A percentile compares a stretch with the other conserved stretches of the same genome.
These are phyloP conservation scores for Astyanax mexicanus DNA, from an alignment of 2,797 vertebrate genomes.

Conservation along the genomic window DNA sequence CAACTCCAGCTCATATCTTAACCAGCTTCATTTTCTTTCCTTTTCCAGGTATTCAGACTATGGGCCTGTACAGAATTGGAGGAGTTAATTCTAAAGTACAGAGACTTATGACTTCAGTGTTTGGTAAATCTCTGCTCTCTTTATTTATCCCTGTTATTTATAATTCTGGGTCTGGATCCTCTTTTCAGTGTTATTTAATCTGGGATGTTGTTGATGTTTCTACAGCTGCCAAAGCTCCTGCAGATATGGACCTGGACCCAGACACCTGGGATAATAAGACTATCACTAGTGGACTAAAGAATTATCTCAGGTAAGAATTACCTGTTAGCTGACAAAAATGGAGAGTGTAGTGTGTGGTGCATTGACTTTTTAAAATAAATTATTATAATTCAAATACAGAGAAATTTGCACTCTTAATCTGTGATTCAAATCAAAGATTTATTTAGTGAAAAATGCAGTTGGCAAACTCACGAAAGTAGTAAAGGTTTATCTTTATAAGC, in stretches of 20 bases:
- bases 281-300: slow-evolving; percentile 96
- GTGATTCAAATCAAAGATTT: too few relatives aligned
- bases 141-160: not conserved
- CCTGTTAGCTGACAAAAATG: too few relatives aligned
- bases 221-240: slow-evolving; percentile 87
- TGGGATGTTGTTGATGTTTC: slow-evolving; percentile 33
- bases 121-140: slow-evolving; percentile 82
- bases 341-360: too few relatives aligned
- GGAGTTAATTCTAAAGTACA: slow-evolving; percentile 99
- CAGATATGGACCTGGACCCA: slow-evolving; percentile 91
- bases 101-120: slow-evolving; percentile 94
- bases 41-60: slow-evolving; percentile 86
- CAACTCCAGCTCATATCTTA: too few relatives aligned
- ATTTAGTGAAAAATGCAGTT: too few relatives aligned
- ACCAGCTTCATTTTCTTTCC: not conserved
- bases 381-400: too few relatives aligned
- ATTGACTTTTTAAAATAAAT: too few relatives aligned
- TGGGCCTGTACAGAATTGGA: slow-evolving; percentile 96
- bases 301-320: slow-evolving; percentile 91
- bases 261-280: slow-evolving; percentile 98
- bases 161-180: slow-evolving; percentile 73
- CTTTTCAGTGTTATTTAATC: slow-evolving; percentile 57
- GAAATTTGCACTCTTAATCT: too few relatives aligned
- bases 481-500: too few relatives aligned
- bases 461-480: too few relatives aligned